Evolutionary conservation across 2,888 invertebrate genomes (phyloP).

Genomic region (Ectemnius cavifrons): DNA sequence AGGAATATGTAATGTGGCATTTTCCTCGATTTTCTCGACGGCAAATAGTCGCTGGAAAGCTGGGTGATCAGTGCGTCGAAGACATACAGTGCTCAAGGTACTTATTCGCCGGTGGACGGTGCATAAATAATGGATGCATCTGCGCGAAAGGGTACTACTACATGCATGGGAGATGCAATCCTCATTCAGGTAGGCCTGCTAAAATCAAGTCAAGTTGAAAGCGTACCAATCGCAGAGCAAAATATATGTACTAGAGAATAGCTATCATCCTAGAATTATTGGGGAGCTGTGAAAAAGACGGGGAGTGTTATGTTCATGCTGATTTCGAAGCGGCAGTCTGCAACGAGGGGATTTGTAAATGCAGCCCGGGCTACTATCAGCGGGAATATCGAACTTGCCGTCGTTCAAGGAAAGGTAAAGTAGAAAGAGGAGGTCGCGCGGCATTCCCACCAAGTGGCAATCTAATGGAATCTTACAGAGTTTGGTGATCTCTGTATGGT

Average conservation of each 20-base stretch:
- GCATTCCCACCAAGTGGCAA: too few relatives aligned
- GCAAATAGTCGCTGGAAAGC: conserved; percentile 54
- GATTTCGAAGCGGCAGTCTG: conserved; percentile 67
- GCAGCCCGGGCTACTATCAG: conserved; percentile 69
- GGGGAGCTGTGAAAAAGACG: conserved; percentile 58
- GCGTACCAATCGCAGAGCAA: too few relatives aligned
- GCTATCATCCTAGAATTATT: conserved; percentile 54
- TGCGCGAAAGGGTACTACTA: conserved; percentile 67
- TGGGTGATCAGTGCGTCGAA: conserved; percentile 62
- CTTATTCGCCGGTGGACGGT: conserved; percentile 60
- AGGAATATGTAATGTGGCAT: too few relatives aligned
- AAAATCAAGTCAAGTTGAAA: too few relatives aligned
- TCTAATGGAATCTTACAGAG: conserved; percentile 29
- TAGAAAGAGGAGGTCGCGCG: too few relatives aligned
- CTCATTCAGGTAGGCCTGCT: conserved; percentile 56
- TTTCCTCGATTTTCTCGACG: too few relatives aligned
- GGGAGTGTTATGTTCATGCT: conserved; percentile 67
- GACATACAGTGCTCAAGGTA: conserved; percentile 63
- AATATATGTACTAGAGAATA: too few relatives aligned
- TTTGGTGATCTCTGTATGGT: conserved; percentile 56
- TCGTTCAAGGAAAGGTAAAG: conserved; percentile 42
- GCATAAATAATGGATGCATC: conserved; percentile 55
- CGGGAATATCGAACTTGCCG: conserved; percentile 73
- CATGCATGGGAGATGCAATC: conserved; percentile 64
- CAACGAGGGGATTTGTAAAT: conserved; percentile 58